Percentiles rank a stretch among this genome's conserved stretches.
phyloP scores from a whole-genome alignment of 1,140 invertebrate species.

The Penaeus japonicus region DNA sequence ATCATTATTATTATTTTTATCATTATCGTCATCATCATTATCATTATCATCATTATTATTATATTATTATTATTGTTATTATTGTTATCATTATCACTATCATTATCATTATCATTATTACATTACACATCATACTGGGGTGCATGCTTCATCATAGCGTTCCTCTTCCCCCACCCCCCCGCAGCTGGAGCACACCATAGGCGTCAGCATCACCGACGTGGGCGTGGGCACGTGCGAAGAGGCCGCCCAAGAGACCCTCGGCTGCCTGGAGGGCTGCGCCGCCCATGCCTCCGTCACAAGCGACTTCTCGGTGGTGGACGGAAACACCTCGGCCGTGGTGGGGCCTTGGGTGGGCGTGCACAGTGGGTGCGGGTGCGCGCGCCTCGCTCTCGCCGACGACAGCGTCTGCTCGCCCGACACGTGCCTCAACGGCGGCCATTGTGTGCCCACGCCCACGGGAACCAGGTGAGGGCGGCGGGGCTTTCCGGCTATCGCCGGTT shows the following conservation, averaged over 20 bases:
- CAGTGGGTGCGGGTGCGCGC: slow-evolving; percentile 1
- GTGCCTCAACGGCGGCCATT: slow-evolving; percentile 30
- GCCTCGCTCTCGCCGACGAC: not conserved
- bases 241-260: not conserved
- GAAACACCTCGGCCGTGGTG: slow-evolving; percentile 24
- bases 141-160: no score
- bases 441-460: not conserved
- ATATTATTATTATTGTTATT: no score
- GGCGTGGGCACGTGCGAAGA: slow-evolving; percentile 3
- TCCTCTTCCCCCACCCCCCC: no score
- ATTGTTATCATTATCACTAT: no score
- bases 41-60: no score
- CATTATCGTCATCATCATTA: no score
- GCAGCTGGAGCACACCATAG: slow-evolving; percentile 16
- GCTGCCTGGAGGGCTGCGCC: slow-evolving; percentile 1
- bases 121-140: no score
- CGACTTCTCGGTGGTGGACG: slow-evolving; percentile 19
- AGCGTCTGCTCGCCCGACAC: not conserved
- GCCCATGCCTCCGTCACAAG: not conserved
- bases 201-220: not conserved
- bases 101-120: no score
- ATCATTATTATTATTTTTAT: no score
- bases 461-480: not conserved
- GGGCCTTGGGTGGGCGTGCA: not conserved
- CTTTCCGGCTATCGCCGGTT: no score